Evolutionary conservation across 2,888 invertebrate species (phyloP).

Genomic region (Himalopsyche tibetana): DNA sequence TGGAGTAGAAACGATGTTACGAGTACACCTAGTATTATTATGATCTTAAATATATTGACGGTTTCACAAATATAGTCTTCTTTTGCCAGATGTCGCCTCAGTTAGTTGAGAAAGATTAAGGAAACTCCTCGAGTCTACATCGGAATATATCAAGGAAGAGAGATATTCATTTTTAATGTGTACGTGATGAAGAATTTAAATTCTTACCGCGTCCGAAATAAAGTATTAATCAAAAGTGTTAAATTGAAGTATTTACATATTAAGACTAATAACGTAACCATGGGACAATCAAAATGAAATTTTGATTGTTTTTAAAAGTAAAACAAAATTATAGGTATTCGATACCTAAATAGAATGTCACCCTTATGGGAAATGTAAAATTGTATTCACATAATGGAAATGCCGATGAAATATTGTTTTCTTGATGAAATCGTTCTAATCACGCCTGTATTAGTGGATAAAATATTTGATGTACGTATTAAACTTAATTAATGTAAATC

Average conservation of each 20-base stretch:
- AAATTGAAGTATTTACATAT: not conserved
- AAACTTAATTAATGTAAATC: constrained; percentile 33
- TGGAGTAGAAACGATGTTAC: too few species aligned
- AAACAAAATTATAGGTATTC: not conserved
- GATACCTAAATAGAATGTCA: not conserved
- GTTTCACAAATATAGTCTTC: not conserved
- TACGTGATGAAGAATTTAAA: not conserved
- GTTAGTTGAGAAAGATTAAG: not conserved
- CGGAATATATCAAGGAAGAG: constrained; percentile 1
- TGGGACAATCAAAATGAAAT: not conserved
- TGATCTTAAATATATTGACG: not conserved
- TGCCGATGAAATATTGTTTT: constrained; percentile 35
- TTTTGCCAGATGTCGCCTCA: constrained; percentile 4
- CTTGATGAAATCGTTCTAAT: constrained; percentile 29
- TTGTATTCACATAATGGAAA: constrained; percentile 32
- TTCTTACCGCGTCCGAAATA: not conserved
- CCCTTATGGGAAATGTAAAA: not conserved
- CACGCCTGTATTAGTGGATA: constrained; percentile 4
- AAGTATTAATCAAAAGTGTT: not conserved
- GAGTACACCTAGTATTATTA: too few species aligned
- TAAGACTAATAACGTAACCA: not conserved
- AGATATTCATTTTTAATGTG: not conserved
- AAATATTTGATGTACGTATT: constrained; percentile 39
- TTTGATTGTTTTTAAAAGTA: constrained; percentile 16
- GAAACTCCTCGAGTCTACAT: not conserved